Conservation (phyloP, 2,888 invertebrate genomes). For the Lepas anatifera region DNA sequence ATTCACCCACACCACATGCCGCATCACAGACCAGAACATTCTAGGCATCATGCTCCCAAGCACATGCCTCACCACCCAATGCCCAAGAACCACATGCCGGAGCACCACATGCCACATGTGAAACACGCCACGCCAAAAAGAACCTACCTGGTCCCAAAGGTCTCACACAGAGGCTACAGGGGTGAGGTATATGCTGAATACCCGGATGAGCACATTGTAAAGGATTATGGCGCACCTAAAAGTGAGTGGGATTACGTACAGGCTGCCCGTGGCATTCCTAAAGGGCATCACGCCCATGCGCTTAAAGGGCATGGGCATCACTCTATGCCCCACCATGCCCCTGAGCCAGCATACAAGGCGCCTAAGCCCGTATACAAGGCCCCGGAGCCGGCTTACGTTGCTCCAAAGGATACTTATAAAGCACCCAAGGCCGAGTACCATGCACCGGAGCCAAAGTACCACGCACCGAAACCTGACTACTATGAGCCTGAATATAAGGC, state of each 20-base stretch:
- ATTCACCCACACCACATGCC: background rate
- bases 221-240: background rate
- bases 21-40: background rate
- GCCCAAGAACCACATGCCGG: background rate
- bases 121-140: background rate
- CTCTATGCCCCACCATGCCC: background rate
- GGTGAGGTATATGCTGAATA: background rate
- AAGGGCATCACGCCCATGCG: background rate
- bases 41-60: background rate
- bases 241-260: background rate
- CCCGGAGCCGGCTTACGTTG: background rate
- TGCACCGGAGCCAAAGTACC: background rate
- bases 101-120: background rate
- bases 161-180: background rate
- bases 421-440: background rate
- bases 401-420: no score
- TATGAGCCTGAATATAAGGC: no score
- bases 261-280: background rate
- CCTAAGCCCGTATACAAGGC: background rate
- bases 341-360: background rate
- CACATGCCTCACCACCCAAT: background rate
- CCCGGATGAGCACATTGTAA: background rate
- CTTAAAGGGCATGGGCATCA: no score
- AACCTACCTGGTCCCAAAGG: background rate
- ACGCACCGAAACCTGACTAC: background rate